Base-by-base conservation (phyloP, 2,797 vertebrate genomes). In the Darevskia nairensis region DNA sequence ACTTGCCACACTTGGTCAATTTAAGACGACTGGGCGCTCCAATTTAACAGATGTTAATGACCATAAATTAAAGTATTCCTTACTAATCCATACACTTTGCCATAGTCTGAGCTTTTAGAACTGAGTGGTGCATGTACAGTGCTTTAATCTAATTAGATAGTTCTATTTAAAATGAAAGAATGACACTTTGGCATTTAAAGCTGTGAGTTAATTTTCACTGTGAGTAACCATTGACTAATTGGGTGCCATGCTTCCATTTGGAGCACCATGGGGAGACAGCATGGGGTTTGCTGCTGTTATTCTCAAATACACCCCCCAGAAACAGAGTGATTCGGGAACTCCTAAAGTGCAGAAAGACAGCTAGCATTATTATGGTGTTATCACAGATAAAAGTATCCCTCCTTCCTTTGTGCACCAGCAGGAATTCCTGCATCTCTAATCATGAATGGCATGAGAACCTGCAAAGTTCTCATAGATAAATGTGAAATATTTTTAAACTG, bases 71-170 rank as follows among this genome's bases (percentile, higher is more conserved):
- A 89, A 84, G 81, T 75, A 61, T 35, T 82, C 29, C 66, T 29
- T 32, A n/a, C 10, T 46, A 85, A 59, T 32, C 27, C 61, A 0
- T 69, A 79, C 64, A 50, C 0, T 79, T 23, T 87, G 35, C 72
- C 23, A 61, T 84, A 79, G 72, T 10, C 44, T 76, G 39, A 75
- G 21, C 27, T 75, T 61, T 74, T 90, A 85, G 55, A 66, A 86
- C 25, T n/a, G 85, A 32, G 4, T 39, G 77, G 59, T 64, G 25
- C 13, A 55, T 13, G 7, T 39, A 74, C 8, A 59, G 0, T 2
- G 0, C 82, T 93, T 90, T 76, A 25, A n/a, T 91, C 8, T 85
- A 89, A 86, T 89, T 89, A 90, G 6, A 50, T 71, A 83, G 55
- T 80, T 83, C 17, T 86, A 0, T 90, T 91, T 66, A 77, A 90